Conservation (phyloP, 2,888 invertebrate genomes). For the Endotricha flammealis region DNA sequence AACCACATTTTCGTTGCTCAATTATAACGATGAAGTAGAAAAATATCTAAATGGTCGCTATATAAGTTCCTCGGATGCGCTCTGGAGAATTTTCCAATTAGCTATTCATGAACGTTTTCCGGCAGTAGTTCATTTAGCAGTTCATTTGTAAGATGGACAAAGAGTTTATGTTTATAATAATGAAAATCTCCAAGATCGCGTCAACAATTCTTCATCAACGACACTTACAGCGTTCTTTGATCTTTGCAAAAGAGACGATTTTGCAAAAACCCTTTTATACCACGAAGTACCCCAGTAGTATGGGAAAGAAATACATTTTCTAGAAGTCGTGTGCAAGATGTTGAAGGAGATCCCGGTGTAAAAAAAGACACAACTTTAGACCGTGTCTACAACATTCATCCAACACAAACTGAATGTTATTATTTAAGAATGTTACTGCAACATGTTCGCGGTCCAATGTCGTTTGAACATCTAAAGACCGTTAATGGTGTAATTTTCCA, state of each 20-base stretch:
- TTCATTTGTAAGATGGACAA: conserved; percentile 20
- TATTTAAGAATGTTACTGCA: conserved; percentile 10
- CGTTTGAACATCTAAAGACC: conserved; percentile 20
- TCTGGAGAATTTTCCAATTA: conserved; percentile 12
- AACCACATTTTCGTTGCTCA: conserved; percentile 19
- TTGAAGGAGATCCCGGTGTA: conserved; percentile 17
- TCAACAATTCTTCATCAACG: conserved; percentile 13
- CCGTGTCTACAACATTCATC: neutral
- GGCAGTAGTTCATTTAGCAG: conserved; percentile 14
- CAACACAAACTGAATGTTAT: conserved; percentile 2
- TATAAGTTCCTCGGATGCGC: conserved; percentile 15
- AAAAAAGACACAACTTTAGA: conserved; percentile 6
- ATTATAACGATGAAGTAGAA: conserved; percentile 12
- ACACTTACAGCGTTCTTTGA: conserved; percentile 30
- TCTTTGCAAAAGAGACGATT: conserved; percentile 25
- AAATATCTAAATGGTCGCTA: conserved; percentile 13
- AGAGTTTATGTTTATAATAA: too few relatives aligned
- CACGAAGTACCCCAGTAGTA: conserved; percentile 23
- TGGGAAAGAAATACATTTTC: conserved; percentile 12
- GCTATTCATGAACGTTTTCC: conserved; percentile 7
- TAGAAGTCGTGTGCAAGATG: conserved; percentile 18
- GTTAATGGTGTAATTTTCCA: conserved; percentile 19
- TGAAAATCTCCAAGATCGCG: conserved; percentile 14
- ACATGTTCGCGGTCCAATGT: conserved; percentile 21
- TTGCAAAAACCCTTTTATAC: conserved; percentile 26